Base-by-base conservation (phyloP, 1,140 invertebrate genomes). In the Bombus waltoni region DNA sequence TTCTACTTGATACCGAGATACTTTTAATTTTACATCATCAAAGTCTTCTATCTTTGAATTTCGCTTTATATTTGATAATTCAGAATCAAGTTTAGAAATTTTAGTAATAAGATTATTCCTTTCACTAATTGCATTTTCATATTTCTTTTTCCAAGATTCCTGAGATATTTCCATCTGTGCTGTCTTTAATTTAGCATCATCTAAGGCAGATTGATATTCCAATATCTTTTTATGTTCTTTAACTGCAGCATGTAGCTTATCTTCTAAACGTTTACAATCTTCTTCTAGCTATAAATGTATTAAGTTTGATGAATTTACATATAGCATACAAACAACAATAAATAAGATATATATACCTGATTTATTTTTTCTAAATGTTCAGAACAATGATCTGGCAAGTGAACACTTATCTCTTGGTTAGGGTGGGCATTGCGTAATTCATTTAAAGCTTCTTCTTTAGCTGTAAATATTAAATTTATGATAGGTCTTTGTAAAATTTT, bases 281-380 rank as follows among this genome's bases (percentile, higher is more conserved):
- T 93, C 90, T 86, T 95, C 94, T 4, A 95, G 75, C 91, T 94
- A 44, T n/a, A 73, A 82, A 72, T 44, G 75, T 4, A 88, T 77
- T 38, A 40, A 77, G 74, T 72, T 72, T 86, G 44, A 62, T 65
- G 5, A 78, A 32, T 68, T 73, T 79, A 71, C 68, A 44, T n/a
- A n/a, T 40, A 18, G 88, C 38, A 53, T 40, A 77, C 40, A 71
- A 83, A 47, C 77, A 57, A 85, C 47, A 71, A 25, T 40, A 73
- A 74, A 42, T 78, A 47, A 80, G 65, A 83, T 85, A 68, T 66
- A 57, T 47, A 40, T 91, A 94, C 93, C 89, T 93, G 92, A 57
- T 90, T 92, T 72, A 95, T 95, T 92, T 93, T 94, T 66, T 94
- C 92, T 78, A 93, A 88, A 89, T 95, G 94, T 82, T 94, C 93